A percentile compares a stretch with the other conserved stretches of the same genome.
phyloP scores from a whole-genome alignment of 2,888 invertebrate species.

The Acronicta aceris region DNA sequence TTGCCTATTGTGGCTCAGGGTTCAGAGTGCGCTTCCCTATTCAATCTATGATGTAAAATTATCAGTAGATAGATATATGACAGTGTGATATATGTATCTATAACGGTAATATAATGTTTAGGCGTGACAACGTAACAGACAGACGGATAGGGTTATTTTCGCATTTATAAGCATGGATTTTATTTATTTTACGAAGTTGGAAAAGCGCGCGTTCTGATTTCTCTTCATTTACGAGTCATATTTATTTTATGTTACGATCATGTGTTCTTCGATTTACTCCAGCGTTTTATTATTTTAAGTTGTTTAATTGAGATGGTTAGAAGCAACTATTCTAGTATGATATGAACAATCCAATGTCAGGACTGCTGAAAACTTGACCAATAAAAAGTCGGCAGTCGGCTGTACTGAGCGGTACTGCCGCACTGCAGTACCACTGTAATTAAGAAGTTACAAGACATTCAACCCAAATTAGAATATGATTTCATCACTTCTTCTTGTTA shows the following conservation, averaged over 20 bases:
- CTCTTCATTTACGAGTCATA: constrained; percentile 25
- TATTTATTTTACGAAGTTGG: constrained; percentile 2
- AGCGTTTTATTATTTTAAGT: background rate
- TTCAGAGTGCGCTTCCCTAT: background rate
- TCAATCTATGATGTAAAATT: constrained; percentile 6
- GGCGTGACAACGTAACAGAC: no score
- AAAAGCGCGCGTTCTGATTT: constrained; percentile 21
- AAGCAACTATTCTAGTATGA: no score
- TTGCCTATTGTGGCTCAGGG: constrained; percentile 13
- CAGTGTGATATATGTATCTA: no score
- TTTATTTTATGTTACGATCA: constrained; percentile 26
- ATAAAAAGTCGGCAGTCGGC: constrained; percentile 7
- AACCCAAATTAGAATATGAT: no score
- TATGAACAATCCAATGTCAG: background rate
- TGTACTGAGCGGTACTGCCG: no score
- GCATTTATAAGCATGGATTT: constrained; percentile 8
- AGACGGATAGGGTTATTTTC: no score
- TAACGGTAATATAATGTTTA: no score
- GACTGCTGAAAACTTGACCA: constrained; percentile 7
- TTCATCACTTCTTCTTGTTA: no score
- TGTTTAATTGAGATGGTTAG: no score
- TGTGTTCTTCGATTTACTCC: constrained; percentile 4
- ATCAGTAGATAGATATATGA: constrained; percentile 15
- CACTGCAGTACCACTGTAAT: no score
- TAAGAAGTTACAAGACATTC: no score